Evolutionary conservation across 2,888 invertebrate genomes (phyloP).

Genomic region (Agrochola macilenta): DNA sequence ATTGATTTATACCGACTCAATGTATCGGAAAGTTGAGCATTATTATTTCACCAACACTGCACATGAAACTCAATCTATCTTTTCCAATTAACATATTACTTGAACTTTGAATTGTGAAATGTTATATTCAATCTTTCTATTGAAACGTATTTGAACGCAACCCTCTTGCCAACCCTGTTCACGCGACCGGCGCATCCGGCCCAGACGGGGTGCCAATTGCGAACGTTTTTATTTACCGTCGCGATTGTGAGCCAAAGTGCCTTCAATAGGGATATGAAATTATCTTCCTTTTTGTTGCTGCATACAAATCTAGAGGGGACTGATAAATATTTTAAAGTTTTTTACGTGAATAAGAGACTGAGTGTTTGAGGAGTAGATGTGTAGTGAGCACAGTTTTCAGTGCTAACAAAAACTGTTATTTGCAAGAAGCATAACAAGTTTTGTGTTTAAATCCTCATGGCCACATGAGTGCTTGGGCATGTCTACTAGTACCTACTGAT

Average conservation of each 20-base stretch:
- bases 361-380: background rate
- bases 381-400: background rate
- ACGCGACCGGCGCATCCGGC: constrained; percentile 62
- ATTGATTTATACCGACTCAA: background rate
- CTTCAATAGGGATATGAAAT: constrained; percentile 65
- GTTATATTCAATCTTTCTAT: background rate
- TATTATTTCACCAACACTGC: background rate
- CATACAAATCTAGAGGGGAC: constrained; percentile 32
- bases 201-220: constrained; percentile 70
- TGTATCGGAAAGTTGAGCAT: background rate
- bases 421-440: background rate
- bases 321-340: constrained; percentile 1
- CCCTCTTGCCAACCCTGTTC: constrained; percentile 37
- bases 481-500: background rate
- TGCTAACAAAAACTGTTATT: background rate
- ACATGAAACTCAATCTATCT: background rate
- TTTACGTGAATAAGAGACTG: constrained; percentile 12
- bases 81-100: background rate
- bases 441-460: background rate
- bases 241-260: constrained; percentile 65
- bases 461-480: no score
- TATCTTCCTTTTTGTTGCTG: constrained; percentile 61
- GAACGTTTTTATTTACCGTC: constrained; percentile 68
- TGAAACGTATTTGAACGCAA: background rate
- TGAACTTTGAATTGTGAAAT: background rate